Evolutionary conservation across 2,888 invertebrate genomes (phyloP), one percentile per base, ranked within the genome.

Genomic region (Ceraclea dissimilis): DNA sequence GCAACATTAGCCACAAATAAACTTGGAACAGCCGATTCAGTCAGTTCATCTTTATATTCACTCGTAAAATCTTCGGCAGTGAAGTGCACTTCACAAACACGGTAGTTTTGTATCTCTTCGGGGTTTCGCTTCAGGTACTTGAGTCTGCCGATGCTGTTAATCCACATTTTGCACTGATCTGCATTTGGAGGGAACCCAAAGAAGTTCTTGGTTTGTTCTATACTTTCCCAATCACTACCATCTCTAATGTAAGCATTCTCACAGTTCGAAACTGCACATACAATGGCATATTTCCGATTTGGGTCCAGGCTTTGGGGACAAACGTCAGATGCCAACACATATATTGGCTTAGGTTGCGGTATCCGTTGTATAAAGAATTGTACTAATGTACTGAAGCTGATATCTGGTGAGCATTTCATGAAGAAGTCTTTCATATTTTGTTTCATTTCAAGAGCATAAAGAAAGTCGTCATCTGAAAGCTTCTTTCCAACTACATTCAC

Each of bases 1-100:
- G 13, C 13, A 10, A 6, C 26, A 5, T 8, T 5, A n/a, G 39
- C 43, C 8, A 55, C 16, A 2, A 54, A 21, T 17, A 53, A 39
- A 39, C 50, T 52, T 8, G 58, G 58, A n/a, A 55, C 55, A 1
- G 55, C 55, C 10, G 48, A 26, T 16, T 54, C 55, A 10, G 48
- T 21, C 2, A 58, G 34, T 20, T 54, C 54, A 31, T 58, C 58
- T 46, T 47, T 21, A 20, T 55, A 58, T 44, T 58, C 55, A 46
- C 54, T 54, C 18, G 58, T 55, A 39, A 55, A 58, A 49, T 58
- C 54, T 13, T 58, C 55, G 6, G 49, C 49, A 8, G 48, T 49
- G 34, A 58, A 58, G 26, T 58, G 58, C 17, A 54, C 58, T 20
- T 58, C 58, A 33, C 58, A 58, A 19, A 58, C 55, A 34, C 58